Evolutionary conservation across 2,888 invertebrate species (phyloP).

Genomic region (Smittia aterrima): DNA sequence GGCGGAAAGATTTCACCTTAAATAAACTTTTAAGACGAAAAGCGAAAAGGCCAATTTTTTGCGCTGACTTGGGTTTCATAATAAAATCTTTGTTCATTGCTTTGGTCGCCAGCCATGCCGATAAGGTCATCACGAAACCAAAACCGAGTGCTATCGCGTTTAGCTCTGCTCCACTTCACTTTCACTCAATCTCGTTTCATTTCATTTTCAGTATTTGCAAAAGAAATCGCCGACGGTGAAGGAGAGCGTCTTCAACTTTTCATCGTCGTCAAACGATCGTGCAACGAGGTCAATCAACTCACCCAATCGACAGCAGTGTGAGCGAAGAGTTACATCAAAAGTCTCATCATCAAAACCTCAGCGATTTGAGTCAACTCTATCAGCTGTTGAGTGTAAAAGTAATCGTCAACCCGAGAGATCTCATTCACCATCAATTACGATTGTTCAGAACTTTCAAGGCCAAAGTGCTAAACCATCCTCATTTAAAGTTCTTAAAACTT

Average conservation of each 20-base stretch:
- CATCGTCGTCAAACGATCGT: neutral
- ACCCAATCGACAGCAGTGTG: neutral
- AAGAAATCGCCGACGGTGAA: neutral
- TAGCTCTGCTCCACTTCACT: neutral
- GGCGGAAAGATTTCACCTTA: neutral
- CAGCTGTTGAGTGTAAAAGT: too few species aligned
- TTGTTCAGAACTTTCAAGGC: neutral
- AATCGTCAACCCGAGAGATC: too few species aligned
- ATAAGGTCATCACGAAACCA: neutral
- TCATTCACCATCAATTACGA: too few species aligned
- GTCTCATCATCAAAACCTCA: too few species aligned
- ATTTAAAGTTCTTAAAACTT: too few species aligned
- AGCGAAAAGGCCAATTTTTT: neutral
- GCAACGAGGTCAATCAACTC: neutral
- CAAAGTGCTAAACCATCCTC: neutral
- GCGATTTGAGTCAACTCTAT: too few species aligned
- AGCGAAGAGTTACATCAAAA: neutral
- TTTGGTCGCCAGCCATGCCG: neutral
- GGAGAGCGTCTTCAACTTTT: neutral
- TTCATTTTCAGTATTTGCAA: neutral
- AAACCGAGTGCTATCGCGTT: neutral
- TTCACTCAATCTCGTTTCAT: neutral
- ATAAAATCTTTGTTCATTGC: neutral
- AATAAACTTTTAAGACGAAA: neutral
- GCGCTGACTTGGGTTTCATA: neutral